Percentiles rank a stretch among this genome's conserved stretches.
Evolutionary conservation across 2,113 vertebrate species (phyloP).

Genomic region (Tachysurus vachellii): DNA sequence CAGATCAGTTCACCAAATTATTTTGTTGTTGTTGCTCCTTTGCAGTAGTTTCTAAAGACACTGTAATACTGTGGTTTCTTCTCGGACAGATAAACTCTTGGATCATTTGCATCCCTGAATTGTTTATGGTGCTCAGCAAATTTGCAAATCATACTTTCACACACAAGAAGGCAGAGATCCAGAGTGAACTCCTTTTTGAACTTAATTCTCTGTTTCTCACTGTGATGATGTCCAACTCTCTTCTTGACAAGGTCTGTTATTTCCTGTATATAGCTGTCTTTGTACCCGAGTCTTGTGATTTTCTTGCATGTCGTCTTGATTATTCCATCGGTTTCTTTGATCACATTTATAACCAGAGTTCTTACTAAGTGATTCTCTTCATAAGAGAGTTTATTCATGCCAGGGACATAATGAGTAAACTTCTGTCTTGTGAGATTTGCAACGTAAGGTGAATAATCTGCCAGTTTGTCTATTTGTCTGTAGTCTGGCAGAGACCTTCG

Average conservation of each 20-base stretch:
- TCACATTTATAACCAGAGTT: neutral
- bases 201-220: conserved; percentile 10
- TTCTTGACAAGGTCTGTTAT: conserved; percentile 56
- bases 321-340: neutral
- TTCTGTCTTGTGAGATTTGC: neutral
- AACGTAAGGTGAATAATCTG: neutral
- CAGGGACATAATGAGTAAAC: neutral
- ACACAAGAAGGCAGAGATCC: conserved; percentile 59
- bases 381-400: neutral
- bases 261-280: conserved; percentile 53
- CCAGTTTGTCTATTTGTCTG: neutral
- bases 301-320: neutral
- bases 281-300: conserved; percentile 37
- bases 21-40: conserved; percentile 65
- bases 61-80: conserved; percentile 69
- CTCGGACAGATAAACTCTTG: conserved; percentile 52
- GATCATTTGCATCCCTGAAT: conserved; percentile 66
- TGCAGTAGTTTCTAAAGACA: conserved; percentile 66
- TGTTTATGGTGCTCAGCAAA: conserved; percentile 58
- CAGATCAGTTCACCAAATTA: conserved; percentile 67
- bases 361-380: conserved; percentile 14
- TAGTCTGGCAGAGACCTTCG: neutral
- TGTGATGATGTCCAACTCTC: neutral
- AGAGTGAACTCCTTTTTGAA: conserved; percentile 46
- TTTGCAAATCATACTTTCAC: neutral